These are phyloP conservation scores for Hydractinia symbiolongicarpus DNA, from an alignment of 30 jellyfish, hydroid and myxozoan species.

Conservation along the genomic window DNA sequence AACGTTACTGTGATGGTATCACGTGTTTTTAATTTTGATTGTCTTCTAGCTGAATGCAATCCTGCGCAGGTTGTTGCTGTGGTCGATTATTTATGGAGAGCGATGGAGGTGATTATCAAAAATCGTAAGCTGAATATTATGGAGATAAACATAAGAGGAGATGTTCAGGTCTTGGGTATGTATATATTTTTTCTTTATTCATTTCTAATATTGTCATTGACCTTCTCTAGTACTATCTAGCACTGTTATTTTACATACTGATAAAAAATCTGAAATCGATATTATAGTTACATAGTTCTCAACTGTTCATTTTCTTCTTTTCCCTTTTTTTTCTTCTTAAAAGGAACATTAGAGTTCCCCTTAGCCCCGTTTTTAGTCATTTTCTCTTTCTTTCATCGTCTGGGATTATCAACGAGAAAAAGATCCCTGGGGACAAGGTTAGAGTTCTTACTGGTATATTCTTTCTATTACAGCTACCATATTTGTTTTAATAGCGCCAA, in stretches of 20 bases:
- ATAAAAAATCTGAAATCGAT: too few species aligned
- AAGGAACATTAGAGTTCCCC: too few species aligned
- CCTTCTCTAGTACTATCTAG: not conserved
- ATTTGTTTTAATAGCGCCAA: too few species aligned
- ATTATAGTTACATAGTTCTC: too few species aligned
- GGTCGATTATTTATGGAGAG: conserved; percentile 47
- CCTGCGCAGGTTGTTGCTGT: conserved; percentile 49
- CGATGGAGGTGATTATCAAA: conserved; percentile 35
- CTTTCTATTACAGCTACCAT: too few species aligned
- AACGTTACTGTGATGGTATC: conserved; percentile 40
- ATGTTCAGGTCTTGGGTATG: conserved; percentile 10
- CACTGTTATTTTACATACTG: not conserved
- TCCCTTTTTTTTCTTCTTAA: not conserved
- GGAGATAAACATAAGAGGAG: conserved; percentile 22
- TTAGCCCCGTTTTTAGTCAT: too few species aligned
- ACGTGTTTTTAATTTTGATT: conserved; percentile 44
- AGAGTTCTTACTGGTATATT: too few species aligned
- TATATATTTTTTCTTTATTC: not conserved
- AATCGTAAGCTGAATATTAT: conserved; percentile 25
- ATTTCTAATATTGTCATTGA: not conserved
- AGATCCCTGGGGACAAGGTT: too few species aligned
- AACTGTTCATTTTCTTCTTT: not conserved
- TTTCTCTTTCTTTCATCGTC: too few species aligned
- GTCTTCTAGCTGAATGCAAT: conserved; percentile 19
- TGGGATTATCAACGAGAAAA: too few species aligned